A percentile compares a stretch with the other conserved stretches of the same genome.
Conservation (phyloP, 1,140 invertebrate genomes). For the Littorina saxatilis region DNA sequence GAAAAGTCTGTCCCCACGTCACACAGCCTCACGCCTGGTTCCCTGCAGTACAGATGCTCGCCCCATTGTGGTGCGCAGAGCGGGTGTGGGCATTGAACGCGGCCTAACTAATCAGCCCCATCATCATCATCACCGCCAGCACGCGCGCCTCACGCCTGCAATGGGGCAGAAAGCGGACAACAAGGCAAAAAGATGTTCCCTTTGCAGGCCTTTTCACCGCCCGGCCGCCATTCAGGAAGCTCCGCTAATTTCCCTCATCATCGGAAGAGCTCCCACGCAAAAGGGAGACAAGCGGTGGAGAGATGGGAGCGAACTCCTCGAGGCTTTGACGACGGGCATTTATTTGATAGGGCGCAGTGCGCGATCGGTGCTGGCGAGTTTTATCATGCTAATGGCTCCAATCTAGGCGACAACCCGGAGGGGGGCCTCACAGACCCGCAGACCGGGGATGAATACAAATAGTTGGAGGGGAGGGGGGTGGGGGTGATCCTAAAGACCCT, state of each 20-base stretch:
- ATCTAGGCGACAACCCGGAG: slow-evolving; percentile 46
- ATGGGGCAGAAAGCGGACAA: neutral
- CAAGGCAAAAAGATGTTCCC: slow-evolving; percentile 22
- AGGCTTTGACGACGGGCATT: slow-evolving; percentile 33
- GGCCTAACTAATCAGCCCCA: too few species aligned
- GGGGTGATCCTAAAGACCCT: too few species aligned
- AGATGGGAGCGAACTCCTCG: neutral
- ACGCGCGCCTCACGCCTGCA: too few species aligned
- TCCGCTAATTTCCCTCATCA: slow-evolving; percentile 31
- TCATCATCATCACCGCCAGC: too few species aligned
- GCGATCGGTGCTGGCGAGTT: slow-evolving; percentile 33
- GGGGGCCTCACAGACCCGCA: slow-evolving; percentile 31
- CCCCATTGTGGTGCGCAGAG: too few species aligned
- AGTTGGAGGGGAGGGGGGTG: slow-evolving; percentile 1
- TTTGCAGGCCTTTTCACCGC: neutral
- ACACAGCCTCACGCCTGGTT: too few species aligned
- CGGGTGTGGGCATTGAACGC: too few species aligned
- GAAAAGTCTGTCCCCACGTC: too few species aligned
- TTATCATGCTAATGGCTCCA: slow-evolving; percentile 61
- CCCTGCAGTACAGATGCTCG: too few species aligned
- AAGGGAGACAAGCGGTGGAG: neutral
- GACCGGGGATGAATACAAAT: slow-evolving; percentile 55
- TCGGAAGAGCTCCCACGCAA: neutral
- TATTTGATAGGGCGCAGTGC: slow-evolving; percentile 45
- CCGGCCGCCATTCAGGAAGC: slow-evolving; percentile 14